A percentile compares a stretch with the other conserved stretches of the same genome.
phyloP scores from a whole-genome alignment of 64 coral and sea anemone genomes.

The Acropora yongei region DNA sequence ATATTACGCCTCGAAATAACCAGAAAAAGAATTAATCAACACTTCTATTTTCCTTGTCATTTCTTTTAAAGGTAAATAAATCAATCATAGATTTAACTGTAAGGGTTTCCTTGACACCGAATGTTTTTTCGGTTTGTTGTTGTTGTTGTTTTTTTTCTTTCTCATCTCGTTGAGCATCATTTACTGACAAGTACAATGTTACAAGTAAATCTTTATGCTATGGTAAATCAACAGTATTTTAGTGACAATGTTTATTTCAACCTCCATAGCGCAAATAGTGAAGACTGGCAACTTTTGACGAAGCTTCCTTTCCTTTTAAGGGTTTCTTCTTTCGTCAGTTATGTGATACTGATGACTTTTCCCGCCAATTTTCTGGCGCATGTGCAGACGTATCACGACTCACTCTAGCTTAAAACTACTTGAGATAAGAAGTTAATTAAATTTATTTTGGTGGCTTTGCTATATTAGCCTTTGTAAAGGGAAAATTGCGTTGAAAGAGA shows the following conservation, averaged over 20 bases:
- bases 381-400: neutral
- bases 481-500: no score
- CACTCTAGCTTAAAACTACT: neutral
- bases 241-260: neutral
- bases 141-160: no score
- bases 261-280: neutral
- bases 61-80: no score
- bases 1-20: neutral
- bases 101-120: no score
- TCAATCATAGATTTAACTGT: no score
- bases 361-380: conserved; percentile 33
- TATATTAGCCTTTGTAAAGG: neutral
- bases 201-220: no score
- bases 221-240: neutral
- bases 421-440: neutral
- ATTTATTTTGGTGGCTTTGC: neutral
- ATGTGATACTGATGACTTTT: neutral
- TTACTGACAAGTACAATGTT: no score
- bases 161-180: no score
- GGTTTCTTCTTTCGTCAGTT: neutral
- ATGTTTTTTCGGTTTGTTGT: no score
- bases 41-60: neutral
- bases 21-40: neutral
- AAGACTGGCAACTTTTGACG: neutral
- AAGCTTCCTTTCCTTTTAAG: neutral